Evolutionary conservation across 2,888 invertebrate genomes (phyloP).

Genomic region (Ptilodon capucinus): DNA sequence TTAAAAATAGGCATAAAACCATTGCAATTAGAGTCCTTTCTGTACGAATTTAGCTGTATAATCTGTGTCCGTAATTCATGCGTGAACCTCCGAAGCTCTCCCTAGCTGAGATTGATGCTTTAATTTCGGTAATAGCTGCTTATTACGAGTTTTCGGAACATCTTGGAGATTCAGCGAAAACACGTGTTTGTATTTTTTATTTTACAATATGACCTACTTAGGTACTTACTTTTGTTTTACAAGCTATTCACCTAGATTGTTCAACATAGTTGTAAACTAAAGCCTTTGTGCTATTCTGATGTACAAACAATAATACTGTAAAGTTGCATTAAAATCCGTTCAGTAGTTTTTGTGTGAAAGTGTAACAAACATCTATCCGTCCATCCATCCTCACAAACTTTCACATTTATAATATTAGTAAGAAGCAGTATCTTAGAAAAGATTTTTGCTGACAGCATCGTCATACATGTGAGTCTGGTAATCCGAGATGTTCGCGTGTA

Average conservation of each 20-base stretch:
- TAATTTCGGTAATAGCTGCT: conserved; percentile 60
- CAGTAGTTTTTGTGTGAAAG: no score
- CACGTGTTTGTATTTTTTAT: conserved; percentile 1
- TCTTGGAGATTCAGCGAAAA: conserved; percentile 18
- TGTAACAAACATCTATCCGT: no score
- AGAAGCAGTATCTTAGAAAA: not conserved
- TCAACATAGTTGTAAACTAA: no score
- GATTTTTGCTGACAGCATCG: not conserved
- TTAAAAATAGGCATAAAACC: not conserved
- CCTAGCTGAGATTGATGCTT: conserved; percentile 54
- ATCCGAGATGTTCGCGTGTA: conserved; percentile 14
- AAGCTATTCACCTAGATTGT: no score
- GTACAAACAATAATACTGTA: no score
- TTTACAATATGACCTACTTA: not conserved
- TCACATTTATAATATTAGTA: not conserved
- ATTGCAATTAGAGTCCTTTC: no score
- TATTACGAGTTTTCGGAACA: conserved; percentile 41
- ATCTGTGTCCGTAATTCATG: conserved; percentile 30
- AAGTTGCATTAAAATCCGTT: no score
- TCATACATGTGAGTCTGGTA: conserved; percentile 7
- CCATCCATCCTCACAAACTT: no score
- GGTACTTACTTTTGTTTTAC: no score
- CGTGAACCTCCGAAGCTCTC: conserved; percentile 35
- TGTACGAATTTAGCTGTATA: not conserved
- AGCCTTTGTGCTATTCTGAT: no score